phyloP scores from a whole-genome alignment of 2,113 vertebrate species.

The Mellivora capensis region DNA sequence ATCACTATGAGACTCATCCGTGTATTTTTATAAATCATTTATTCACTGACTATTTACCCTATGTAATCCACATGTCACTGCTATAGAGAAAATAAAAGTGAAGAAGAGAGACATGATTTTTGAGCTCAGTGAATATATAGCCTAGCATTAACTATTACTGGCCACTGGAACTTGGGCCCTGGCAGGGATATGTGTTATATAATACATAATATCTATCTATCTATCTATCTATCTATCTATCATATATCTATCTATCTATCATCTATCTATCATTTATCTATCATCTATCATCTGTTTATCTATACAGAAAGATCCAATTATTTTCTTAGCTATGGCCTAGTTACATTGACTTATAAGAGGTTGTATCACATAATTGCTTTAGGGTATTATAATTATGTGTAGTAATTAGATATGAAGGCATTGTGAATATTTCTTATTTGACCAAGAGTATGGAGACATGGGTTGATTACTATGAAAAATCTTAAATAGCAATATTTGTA shows the following conservation, averaged over 20 bases:
- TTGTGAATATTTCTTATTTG: slow-evolving; percentile 18
- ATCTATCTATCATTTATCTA: neutral
- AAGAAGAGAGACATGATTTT: neutral
- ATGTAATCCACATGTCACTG: neutral
- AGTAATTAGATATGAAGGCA: neutral
- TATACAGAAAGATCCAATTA: neutral
- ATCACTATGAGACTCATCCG: neutral
- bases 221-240: neutral
- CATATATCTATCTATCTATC: neutral
- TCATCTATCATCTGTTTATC: neutral
- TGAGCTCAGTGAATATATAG: neutral
- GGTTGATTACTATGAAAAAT: neutral
- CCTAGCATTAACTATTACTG: neutral
- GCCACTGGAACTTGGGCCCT: neutral
- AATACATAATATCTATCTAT: neutral
- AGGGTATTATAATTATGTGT: neutral
- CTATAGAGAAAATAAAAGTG: neutral
- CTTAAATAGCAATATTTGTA: neutral
- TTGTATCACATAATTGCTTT: slow-evolving; percentile 7
- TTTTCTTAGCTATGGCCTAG: neutral
- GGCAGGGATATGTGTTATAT: neutral
- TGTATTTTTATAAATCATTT: neutral
- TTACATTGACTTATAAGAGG: slow-evolving; percentile 14
- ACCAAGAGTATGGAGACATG: neutral
- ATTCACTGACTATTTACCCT: neutral